Evolutionary conservation across 2,888 invertebrate genomes (phyloP), one percentile per base, ranked within the genome.

Genomic region (Apodemia duryi): DNA sequence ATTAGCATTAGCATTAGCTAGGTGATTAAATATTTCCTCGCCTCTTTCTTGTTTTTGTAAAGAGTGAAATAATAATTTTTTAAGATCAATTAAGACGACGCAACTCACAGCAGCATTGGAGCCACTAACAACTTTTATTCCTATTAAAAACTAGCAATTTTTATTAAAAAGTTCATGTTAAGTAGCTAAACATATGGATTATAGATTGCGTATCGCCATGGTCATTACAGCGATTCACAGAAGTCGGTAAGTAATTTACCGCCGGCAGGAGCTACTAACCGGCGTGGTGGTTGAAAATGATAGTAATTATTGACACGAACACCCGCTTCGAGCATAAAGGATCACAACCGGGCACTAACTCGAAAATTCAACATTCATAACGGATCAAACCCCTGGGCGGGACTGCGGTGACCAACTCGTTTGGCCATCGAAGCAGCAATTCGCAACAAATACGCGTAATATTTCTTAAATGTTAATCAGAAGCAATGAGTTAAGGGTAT

Each of bases 271-370:
- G 83, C 84, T 86, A 88, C 81, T 81, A 85, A 84, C 82, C 76
- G 73, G 79, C 75, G 73, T 76, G 73, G 79, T 75, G 73, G 77
- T 75, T 74, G 77, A 81, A 84, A 88, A 89, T 90, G 76, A 87
- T 87, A 86, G 88, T 89, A 86, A 90, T 91, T 91, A 90, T 86
- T 90, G 89, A 88, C 91, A 89, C 88, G 89, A 86, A 88, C 79
- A 74, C 70, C 68, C 72, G 78, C 85, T 82, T 75, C 71, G 74
- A 73, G 82, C 81, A 71, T 78, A 76, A 81, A 85, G 84, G 82
- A 87, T 85, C 83, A 83, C 82, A 86, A 84, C 81, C 83, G 78
- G 80, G 78, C 79, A 88, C 85, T 87, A 88, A 88, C 82, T 86
- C 82, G 86, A 87, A 87, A 89, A 90, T 88, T 84, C 82, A 83